These are phyloP conservation scores for Illadopsis cleaveri DNA, from an alignment of 2,113 vertebrate species.

Conservation along the genomic window DNA sequence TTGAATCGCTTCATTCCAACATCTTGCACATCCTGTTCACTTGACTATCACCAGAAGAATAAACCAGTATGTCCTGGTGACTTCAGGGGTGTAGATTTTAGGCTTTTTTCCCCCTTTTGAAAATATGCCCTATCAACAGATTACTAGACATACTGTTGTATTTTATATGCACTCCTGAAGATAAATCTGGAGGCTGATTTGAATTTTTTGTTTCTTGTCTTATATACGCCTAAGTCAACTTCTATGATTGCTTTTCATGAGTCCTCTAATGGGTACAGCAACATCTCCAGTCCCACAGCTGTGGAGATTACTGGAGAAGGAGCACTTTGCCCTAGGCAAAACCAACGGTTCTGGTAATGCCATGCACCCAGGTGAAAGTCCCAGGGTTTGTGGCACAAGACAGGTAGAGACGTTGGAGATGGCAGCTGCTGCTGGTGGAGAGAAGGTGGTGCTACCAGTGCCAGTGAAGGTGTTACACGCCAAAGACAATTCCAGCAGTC, in stretches of 20 bases:
- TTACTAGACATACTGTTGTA: neutral
- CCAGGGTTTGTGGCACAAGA: fast-evolving
- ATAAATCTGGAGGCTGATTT: neutral
- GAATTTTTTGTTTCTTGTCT: neutral
- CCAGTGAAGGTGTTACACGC: fast-evolving
- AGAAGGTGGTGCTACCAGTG: neutral
- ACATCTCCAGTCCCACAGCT: neutral
- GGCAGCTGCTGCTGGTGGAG: neutral
- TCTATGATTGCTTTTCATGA: neutral
- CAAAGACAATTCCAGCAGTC: neutral
- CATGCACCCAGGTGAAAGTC: fast-evolving
- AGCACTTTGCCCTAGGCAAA: neutral
- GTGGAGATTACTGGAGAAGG: neutral
- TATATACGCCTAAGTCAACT: neutral
- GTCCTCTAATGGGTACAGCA: neutral
- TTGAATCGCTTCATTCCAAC: neutral
- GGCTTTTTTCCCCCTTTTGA: neutral
- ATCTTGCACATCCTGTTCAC: neutral
- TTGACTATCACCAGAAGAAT: neutral
- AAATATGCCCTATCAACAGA: neutral
- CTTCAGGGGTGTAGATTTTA: neutral
- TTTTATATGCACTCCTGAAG: neutral
- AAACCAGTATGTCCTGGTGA: neutral
- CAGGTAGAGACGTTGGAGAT: fast-evolving
- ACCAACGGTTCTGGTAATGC: neutral